Evolutionary conservation across 2,797 vertebrate species (phyloP).

Genomic region (Phylloscopus collybita): DNA sequence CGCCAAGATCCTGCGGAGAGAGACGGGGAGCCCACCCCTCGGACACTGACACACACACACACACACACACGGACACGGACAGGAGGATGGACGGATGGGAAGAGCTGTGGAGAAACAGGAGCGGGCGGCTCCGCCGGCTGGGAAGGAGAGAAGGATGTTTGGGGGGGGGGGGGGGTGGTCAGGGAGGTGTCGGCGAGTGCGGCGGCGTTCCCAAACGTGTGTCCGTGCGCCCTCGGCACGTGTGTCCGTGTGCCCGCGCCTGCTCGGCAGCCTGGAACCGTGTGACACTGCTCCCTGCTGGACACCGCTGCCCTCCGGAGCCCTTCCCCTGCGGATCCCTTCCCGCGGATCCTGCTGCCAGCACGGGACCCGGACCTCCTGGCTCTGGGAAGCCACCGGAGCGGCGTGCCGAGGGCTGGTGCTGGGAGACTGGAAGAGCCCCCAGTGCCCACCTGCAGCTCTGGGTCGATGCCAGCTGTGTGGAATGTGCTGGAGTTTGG

Average conservation of each 20-base stretch:
- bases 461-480: fast-evolving
- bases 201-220: neutral
- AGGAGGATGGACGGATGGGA: neutral
- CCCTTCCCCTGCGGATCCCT: neutral
- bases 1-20: constrained; percentile 53
- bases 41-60: neutral
- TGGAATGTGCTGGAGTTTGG: neutral
- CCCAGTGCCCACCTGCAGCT: neutral
- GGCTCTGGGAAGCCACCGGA: neutral
- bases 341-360: neutral
- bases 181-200: neutral
- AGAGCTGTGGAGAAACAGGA: constrained; percentile 57
- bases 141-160: constrained; percentile 54
- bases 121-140: constrained; percentile 46
- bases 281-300: fast-evolving
- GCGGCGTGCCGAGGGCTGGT: neutral
- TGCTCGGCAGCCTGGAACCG: neutral
- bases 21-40: constrained; percentile 9
- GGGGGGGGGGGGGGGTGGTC: neutral
- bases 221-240: neutral
- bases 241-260: neutral
- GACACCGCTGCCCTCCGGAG: neutral
- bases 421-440: constrained; percentile 28
- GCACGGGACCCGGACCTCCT: neutral
- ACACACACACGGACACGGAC: neutral